These are phyloP conservation scores for Leptoteleia sp. DNA, from an alignment of 1,140 invertebrate species.

Conservation along the genomic window DNA sequence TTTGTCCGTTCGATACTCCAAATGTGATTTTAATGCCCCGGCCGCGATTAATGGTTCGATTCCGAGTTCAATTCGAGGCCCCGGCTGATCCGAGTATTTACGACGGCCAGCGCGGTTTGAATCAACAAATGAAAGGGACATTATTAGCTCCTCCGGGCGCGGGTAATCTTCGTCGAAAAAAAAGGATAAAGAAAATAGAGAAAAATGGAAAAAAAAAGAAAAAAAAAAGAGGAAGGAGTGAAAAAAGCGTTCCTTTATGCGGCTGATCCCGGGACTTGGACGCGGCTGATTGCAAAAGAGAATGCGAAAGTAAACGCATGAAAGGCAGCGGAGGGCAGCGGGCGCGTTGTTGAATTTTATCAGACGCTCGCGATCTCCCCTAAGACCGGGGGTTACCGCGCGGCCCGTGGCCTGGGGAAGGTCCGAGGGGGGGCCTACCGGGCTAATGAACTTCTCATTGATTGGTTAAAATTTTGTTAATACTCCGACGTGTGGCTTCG, in stretches of 20 bases:
- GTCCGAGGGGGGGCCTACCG: constrained; percentile 63
- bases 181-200: too few species aligned
- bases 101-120: constrained; percentile 32
- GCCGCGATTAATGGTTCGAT: constrained; percentile 8
- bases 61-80: constrained; percentile 9
- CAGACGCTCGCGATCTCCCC: constrained; percentile 69
- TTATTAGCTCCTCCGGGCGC: constrained; percentile 35
- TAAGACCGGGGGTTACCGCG: constrained; percentile 60
- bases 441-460: constrained; percentile 81
- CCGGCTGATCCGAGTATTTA: constrained; percentile 28
- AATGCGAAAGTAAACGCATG: constrained; percentile 61
- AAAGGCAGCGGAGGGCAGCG: constrained; percentile 61
- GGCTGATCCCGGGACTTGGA: constrained; percentile 45
- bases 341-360: constrained; percentile 68
- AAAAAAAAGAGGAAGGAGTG: too few species aligned
- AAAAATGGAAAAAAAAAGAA: too few species aligned
- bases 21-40: constrained; percentile 16
- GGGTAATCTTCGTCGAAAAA: constrained; percentile 41
- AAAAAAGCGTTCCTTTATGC: constrained; percentile 50
- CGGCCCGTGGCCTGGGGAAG: constrained; percentile 38
- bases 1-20: constrained; percentile 1
- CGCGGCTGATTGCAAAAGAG: constrained; percentile 59
- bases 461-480: constrained; percentile 81
- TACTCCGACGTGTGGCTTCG: constrained; percentile 78
- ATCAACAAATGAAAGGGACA: constrained; percentile 44